phyloP scores from a whole-genome alignment of 1,140 invertebrate genomes.

The Nephila pilipes region DNA sequence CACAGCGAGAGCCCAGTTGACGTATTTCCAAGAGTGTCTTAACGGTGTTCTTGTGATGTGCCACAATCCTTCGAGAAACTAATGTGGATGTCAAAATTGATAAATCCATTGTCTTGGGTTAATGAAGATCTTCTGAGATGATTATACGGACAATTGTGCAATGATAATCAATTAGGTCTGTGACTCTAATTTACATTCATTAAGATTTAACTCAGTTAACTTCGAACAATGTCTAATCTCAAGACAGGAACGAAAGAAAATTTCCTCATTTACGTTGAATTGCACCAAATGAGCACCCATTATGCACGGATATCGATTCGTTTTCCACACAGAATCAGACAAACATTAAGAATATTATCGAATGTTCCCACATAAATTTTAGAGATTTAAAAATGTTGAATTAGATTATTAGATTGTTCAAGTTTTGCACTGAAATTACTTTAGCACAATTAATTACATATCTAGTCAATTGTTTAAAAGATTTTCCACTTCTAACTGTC shows the following conservation, averaged over 20 bases:
- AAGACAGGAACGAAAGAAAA: background rate
- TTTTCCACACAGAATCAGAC: background rate
- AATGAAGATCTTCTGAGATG: background rate
- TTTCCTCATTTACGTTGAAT: background rate
- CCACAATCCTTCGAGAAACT: background rate
- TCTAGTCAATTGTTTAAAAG: background rate
- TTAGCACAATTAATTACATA: no score
- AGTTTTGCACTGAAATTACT: no score
- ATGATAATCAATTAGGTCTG: background rate
- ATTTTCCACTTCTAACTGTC: background rate
- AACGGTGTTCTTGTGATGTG: background rate
- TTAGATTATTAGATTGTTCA: no score
- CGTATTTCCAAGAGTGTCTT: background rate
- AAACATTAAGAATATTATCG: no score
- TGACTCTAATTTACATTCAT: slow-evolving; percentile 14
- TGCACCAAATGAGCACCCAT: background rate
- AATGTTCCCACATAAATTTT: no score
- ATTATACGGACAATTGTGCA: background rate
- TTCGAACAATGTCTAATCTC: background rate
- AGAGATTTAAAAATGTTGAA: no score
- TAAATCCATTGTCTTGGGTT: background rate
- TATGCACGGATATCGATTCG: background rate
- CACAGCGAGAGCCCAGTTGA: background rate
- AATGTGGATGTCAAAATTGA: background rate
- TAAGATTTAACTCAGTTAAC: background rate